A percentile compares a stretch with the other conserved stretches of the same genome.
These are phyloP conservation scores for Ormia ochracea DNA, from an alignment of 2,888 invertebrate genomes.

Conservation along the genomic window DNA sequence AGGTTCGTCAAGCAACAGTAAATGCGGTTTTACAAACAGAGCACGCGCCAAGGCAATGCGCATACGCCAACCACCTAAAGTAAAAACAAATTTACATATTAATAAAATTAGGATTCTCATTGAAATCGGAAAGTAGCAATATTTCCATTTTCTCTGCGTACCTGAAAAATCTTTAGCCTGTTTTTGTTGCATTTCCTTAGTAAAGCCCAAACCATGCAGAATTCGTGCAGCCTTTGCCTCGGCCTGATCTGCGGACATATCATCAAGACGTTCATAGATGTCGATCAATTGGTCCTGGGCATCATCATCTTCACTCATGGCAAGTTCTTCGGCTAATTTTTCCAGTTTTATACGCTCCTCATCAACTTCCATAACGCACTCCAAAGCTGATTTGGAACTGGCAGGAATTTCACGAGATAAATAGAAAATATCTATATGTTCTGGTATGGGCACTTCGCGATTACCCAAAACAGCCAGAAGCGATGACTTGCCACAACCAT, in stretches of 20 bases:
- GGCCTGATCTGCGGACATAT: constrained; percentile 96
- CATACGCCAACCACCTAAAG: constrained; percentile 97
- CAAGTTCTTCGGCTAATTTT: constrained; percentile 92
- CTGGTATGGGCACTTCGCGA: constrained; percentile 96
- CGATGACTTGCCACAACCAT: constrained; percentile 99
- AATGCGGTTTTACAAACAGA: constrained; percentile 97
- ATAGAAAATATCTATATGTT: constrained; percentile 98
- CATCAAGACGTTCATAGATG: constrained; percentile 97
- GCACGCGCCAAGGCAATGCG: constrained; percentile 97
- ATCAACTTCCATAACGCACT: constrained; percentile 99
- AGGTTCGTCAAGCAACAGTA: constrained; percentile 97
- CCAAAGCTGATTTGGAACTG: constrained; percentile 95
- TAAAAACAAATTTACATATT: background rate
- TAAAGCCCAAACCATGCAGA: constrained; percentile 97
- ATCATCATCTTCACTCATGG: constrained; percentile 91
- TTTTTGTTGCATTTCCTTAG: constrained; percentile 88
- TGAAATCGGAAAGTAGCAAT: background rate
- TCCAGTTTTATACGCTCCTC: constrained; percentile 94
- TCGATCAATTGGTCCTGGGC: constrained; percentile 98
- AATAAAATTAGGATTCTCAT: background rate
- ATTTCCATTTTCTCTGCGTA: no score
- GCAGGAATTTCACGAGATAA: constrained; percentile 98
- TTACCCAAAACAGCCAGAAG: constrained; percentile 93
- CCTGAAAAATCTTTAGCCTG: constrained; percentile 90
- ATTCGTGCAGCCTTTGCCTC: constrained; percentile 96